A percentile compares a stretch with the other conserved stretches of the same genome.
Evolutionary conservation across 2,797 vertebrate species (phyloP).

Genomic region (Brachyalestes nurse): DNA sequence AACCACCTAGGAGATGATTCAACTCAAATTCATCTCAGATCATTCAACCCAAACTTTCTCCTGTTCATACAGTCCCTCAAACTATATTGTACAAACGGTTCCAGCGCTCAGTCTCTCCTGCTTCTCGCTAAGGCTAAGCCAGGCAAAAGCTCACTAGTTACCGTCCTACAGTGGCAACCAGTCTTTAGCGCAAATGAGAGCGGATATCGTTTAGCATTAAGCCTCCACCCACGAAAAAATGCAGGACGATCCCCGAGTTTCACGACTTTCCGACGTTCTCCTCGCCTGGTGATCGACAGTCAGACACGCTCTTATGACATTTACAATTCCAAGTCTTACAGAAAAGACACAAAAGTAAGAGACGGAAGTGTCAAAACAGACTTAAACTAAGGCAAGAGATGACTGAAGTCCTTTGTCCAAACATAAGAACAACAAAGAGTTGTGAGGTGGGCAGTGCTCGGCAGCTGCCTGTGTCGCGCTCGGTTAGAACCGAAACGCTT

Average conservation of each 20-base stretch:
- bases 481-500: slow-evolving; percentile 31
- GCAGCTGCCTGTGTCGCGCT: slow-evolving; percentile 47
- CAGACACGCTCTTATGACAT: slow-evolving; percentile 19
- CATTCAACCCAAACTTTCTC: neutral
- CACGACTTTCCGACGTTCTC: slow-evolving; percentile 37
- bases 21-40: neutral
- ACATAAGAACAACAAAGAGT: slow-evolving; percentile 13
- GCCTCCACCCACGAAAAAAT: slow-evolving; percentile 6
- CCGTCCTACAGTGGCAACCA: neutral
- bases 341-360: slow-evolving; percentile 14
- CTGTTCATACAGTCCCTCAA: neutral
- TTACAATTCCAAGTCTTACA: slow-evolving; percentile 3
- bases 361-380: slow-evolving; percentile 2
- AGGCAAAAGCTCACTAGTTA: neutral
- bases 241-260: slow-evolving; percentile 18
- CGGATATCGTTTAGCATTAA: neutral
- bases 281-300: slow-evolving; percentile 14
- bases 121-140: neutral
- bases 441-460: slow-evolving; percentile 8
- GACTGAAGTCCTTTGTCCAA: slow-evolving; percentile 50
- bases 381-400: slow-evolving; percentile 40
- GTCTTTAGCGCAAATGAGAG: neutral
- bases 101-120: slow-evolving; percentile 2
- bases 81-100: neutral
- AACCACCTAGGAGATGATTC: neutral